phyloP scores from a whole-genome alignment of 2,888 invertebrate genomes.

The Luperina nickerlii region DNA sequence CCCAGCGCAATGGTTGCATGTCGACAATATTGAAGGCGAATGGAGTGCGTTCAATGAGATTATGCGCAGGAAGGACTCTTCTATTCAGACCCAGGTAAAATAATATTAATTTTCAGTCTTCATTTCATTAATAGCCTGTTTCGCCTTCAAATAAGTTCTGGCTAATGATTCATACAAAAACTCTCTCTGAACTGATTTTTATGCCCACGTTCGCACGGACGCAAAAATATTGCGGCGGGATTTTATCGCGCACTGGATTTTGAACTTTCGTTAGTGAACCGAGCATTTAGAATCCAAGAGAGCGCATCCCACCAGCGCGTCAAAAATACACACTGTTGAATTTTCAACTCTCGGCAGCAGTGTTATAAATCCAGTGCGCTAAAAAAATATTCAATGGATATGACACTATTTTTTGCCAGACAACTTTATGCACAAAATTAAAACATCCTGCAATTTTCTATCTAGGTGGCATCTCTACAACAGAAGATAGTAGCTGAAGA shows the following conservation, averaged over 20 bases:
- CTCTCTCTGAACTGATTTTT: background rate
- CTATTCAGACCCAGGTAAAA: slow-evolving; percentile 96
- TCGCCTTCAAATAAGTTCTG: background rate
- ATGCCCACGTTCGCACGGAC: too few species aligned
- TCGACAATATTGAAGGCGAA: slow-evolving; percentile 99
- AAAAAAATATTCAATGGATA: background rate
- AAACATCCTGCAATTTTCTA: background rate
- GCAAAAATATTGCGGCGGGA: too few species aligned
- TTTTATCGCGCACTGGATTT: too few species aligned
- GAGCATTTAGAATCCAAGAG: too few species aligned
- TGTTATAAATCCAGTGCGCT: too few species aligned
- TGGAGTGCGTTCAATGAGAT: slow-evolving; percentile 99
- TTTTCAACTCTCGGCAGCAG: too few species aligned
- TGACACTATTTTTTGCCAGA: background rate
- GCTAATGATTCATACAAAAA: background rate
- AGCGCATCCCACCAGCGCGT: too few species aligned
- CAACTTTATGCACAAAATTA: background rate
- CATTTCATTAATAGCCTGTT: too few species aligned
- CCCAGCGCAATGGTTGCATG: slow-evolving; percentile 98
- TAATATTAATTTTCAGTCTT: background rate
- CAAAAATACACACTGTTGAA: too few species aligned
- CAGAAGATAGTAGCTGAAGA: slow-evolving; percentile 99
- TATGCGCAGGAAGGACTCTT: slow-evolving; percentile 98
- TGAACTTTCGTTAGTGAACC: too few species aligned
- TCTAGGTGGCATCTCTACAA: slow-evolving; percentile 96